Conservation (phyloP, 2,888 invertebrate species). For the Branchipolynoe longqiensis region DNA sequence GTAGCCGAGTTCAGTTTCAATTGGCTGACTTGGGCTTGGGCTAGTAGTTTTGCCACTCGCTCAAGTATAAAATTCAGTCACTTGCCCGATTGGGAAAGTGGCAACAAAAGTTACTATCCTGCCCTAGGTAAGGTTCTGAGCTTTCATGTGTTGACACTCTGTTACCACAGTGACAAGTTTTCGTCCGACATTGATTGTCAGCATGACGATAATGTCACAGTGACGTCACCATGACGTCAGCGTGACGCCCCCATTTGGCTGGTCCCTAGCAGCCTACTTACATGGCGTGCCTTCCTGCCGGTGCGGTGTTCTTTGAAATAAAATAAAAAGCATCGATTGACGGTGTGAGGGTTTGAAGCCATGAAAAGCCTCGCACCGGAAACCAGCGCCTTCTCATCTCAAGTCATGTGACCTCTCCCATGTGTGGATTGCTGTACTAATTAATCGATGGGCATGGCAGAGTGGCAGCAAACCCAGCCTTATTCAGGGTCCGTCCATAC, state of each 20-base stretch:
- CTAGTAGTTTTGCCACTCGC: no score
- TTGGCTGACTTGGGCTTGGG: not conserved
- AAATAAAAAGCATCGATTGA: not conserved
- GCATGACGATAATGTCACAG: no score
- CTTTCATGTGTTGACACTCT: not conserved
- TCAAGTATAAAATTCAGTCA: no score
- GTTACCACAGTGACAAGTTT: no score
- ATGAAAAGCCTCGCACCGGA: not conserved
- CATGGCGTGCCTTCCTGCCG: slow-evolving; percentile 2
- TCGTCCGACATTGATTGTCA: no score
- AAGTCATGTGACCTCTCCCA: not conserved
- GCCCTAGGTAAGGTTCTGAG: not conserved
- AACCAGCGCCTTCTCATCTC: slow-evolving; percentile 7
- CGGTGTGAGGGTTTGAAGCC: not conserved
- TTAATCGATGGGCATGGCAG: no score
- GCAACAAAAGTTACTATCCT: not conserved
- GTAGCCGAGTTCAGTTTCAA: not conserved
- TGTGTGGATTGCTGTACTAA: not conserved
- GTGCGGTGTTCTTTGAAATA: slow-evolving; percentile 19
- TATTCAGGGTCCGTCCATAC: no score
- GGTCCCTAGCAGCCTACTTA: slow-evolving; percentile 41
- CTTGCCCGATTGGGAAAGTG: no score
- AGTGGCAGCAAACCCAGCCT: no score
- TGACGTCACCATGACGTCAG: not conserved
- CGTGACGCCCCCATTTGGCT: not conserved